phyloP scores from a whole-genome alignment of 2,113 vertebrate genomes.

The Hippocampus mohnikei region DNA sequence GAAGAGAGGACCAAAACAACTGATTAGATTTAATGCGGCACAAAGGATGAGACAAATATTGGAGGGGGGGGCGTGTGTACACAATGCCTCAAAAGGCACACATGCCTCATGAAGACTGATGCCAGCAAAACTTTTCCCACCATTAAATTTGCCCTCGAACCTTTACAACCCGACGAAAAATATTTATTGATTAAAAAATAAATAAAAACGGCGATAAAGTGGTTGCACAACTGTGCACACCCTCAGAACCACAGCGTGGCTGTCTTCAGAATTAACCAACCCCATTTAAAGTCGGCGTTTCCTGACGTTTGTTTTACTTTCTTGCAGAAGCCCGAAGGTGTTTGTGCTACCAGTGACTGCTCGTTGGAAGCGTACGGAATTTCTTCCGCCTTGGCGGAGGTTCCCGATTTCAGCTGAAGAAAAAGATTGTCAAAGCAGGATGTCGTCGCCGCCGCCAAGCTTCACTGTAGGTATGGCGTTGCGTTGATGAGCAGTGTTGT shows the following conservation, averaged over 20 bases:
- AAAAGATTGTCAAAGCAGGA: background rate
- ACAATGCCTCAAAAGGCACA: background rate
- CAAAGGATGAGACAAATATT: background rate
- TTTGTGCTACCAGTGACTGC: too few relatives aligned
- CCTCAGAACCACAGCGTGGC: too few relatives aligned
- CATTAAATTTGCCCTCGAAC: too few relatives aligned
- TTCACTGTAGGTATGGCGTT: too few relatives aligned
- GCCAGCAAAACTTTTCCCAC: too few relatives aligned
- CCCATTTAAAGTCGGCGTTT: background rate
- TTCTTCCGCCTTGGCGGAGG: background rate
- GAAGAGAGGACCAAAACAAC: slow-evolving; percentile 28
- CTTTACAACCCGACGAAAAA: too few relatives aligned
- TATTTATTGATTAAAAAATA: too few relatives aligned
- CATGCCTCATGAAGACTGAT: background rate
- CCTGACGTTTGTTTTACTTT: background rate
- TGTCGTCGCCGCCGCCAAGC: too few relatives aligned
- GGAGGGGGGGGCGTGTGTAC: background rate
- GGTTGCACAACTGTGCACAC: too few relatives aligned
- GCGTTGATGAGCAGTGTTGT: too few relatives aligned
- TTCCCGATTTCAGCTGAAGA: background rate
- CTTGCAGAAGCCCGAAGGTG: background rate
- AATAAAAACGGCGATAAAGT: too few relatives aligned
- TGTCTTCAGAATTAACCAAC: too few relatives aligned
- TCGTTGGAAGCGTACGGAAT: background rate
- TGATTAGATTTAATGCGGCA: slow-evolving; percentile 29